Conservation (phyloP, 2,888 invertebrate species). For the Pseudeuparius sepicola region DNA sequence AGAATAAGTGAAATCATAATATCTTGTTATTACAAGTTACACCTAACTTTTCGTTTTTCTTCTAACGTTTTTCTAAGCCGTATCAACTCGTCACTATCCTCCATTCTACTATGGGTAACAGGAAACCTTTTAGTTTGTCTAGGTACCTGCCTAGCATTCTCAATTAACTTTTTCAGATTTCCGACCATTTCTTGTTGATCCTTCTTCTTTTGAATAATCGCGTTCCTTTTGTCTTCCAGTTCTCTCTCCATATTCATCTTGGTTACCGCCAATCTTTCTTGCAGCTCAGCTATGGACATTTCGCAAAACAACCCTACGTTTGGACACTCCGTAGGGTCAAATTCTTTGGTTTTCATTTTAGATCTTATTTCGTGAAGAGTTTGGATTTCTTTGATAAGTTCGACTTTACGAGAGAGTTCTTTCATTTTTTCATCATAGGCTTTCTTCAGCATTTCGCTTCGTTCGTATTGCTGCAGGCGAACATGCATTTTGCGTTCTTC, state of each 20-base stretch:
- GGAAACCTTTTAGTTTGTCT: constrained; percentile 22
- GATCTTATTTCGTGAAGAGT: constrained; percentile 33
- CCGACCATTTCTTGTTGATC: constrained; percentile 42
- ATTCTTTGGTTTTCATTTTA: constrained; percentile 39
- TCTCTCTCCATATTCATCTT: constrained; percentile 46
- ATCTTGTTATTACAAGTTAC: too few relatives aligned
- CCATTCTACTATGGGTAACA: constrained; percentile 25
- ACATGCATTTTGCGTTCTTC: constrained; percentile 45
- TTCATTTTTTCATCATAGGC: constrained; percentile 32
- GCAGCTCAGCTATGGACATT: constrained; percentile 55
- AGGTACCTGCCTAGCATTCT: constrained; percentile 31
- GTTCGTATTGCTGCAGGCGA: constrained; percentile 43
- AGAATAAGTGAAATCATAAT: too few relatives aligned
- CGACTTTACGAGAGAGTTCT: constrained; percentile 35
- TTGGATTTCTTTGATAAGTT: constrained; percentile 38
- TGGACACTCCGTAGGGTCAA: constrained; percentile 49
- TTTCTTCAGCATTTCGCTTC: constrained; percentile 34
- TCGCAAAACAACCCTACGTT: constrained; percentile 51
- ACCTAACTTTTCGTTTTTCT: constrained; percentile 39
- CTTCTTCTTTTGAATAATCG: constrained; percentile 40
- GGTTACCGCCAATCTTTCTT: constrained; percentile 43
- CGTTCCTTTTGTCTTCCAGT: constrained; percentile 41
- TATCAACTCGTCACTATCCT: constrained; percentile 39
- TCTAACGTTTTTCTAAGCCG: constrained; percentile 42
- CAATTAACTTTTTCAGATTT: constrained; percentile 40